These are phyloP conservation scores for Micropterix aruncella DNA, from an alignment of 2,888 invertebrate species.

Conservation along the genomic window DNA sequence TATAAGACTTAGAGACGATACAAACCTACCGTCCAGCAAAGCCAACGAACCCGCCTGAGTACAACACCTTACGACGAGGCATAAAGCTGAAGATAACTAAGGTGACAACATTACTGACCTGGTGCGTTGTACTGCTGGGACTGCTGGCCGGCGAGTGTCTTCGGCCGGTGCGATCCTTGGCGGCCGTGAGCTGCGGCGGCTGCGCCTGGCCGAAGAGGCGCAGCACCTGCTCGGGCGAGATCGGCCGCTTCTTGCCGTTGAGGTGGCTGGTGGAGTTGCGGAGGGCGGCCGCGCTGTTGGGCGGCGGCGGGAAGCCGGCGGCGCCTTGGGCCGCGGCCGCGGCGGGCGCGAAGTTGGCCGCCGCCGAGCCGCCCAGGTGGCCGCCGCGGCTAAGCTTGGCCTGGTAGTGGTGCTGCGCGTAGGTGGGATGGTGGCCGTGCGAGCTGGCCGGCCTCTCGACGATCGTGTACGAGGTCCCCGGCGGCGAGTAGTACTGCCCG, in stretches of 20 bases:
- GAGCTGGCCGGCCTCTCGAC: constrained; percentile 67
- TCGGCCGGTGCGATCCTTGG: constrained; percentile 34
- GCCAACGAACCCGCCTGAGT: no score
- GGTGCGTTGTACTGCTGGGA: constrained; percentile 67
- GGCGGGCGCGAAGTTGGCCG: constrained; percentile 40
- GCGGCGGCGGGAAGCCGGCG: constrained; percentile 10
- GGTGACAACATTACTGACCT: no score
- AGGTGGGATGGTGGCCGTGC: constrained; percentile 47
- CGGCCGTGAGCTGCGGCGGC: constrained; percentile 33
- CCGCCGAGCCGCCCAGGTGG: constrained; percentile 53
- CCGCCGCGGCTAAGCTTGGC: constrained; percentile 41
- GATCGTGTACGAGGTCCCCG: constrained; percentile 80
- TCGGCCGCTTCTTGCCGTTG: constrained; percentile 61
- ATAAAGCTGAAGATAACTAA: no score
- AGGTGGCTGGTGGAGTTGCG: constrained; percentile 36
- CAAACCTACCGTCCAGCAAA: no score
- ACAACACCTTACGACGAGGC: no score
- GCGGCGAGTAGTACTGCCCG: constrained; percentile 73
- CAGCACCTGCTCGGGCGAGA: constrained; percentile 74
- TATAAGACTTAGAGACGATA: no score
- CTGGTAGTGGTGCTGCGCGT: constrained; percentile 42
- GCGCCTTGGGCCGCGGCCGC: constrained; percentile 24
- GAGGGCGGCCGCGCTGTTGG: constrained; percentile 24
- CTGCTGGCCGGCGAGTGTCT: constrained; percentile 58
- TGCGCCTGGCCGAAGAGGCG: constrained; percentile 45